Evolutionary conservation across 2,888 invertebrate genomes (phyloP).

Genomic region (Unio pictorum): DNA sequence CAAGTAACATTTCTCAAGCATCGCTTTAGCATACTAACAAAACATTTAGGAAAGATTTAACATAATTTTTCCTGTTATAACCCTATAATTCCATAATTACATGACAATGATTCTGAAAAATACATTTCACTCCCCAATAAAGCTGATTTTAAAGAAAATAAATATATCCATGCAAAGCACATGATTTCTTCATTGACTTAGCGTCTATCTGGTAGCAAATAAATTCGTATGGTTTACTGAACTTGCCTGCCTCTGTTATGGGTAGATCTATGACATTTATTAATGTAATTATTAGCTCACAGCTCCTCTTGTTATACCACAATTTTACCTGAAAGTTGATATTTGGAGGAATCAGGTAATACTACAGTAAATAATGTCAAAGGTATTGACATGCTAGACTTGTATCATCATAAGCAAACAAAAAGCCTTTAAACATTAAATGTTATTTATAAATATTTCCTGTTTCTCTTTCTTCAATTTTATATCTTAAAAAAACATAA

Average conservation of each 20-base stretch:
- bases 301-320: slow-evolving; percentile 87
- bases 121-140: not conserved
- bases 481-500: too few relatives aligned
- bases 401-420: not conserved
- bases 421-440: not conserved
- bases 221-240: slow-evolving; percentile 93
- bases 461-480: too few relatives aligned
- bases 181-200: slow-evolving; percentile 58
- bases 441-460: not conserved
- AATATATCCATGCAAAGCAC: too few relatives aligned
- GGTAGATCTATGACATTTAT: slow-evolving; percentile 91
- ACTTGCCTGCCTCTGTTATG: slow-evolving; percentile 80
- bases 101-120: not conserved
- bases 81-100: too few relatives aligned
- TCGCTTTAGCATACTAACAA: too few relatives aligned
- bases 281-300: slow-evolving; percentile 91
- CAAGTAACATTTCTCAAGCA: too few relatives aligned
- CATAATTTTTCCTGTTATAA: too few relatives aligned
- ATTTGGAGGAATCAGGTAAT: not conserved
- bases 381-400: not conserved
- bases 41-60: too few relatives aligned
- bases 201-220: slow-evolving; percentile 92
- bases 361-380: not conserved
- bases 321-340: slow-evolving; percentile 81
- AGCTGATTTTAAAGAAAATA: too few relatives aligned